Conservation (phyloP, 2,797 vertebrate genomes). For the Nasua narica region DNA sequence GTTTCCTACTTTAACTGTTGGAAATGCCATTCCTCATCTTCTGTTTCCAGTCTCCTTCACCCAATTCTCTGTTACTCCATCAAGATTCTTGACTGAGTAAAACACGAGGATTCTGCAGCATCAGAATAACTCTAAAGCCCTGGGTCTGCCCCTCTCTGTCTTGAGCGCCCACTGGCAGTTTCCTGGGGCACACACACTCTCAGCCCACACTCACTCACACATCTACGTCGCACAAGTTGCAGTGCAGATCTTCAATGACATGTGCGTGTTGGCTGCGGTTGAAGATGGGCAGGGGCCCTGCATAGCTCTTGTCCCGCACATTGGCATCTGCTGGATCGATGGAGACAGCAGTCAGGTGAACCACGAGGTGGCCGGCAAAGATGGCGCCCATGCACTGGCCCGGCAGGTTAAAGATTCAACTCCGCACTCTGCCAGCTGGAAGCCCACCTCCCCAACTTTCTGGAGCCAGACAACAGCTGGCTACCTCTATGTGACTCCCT, state of each 20-base stretch:
- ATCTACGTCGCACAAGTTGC: constrained; percentile 96
- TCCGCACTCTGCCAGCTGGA: background rate
- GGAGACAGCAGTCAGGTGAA: constrained; percentile 93
- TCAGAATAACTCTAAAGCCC: background rate
- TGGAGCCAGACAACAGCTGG: background rate
- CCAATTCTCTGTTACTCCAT: background rate
- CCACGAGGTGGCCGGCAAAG: constrained; percentile 92
- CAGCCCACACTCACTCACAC: constrained; percentile 89
- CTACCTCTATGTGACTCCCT: background rate
- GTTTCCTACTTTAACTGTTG: background rate
- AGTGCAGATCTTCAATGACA: constrained; percentile 98
- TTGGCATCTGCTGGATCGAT: constrained; percentile 94
- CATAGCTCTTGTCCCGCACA: constrained; percentile 89
- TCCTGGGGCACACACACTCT: background rate
- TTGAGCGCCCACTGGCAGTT: background rate
- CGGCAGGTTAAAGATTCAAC: constrained; percentile 80
- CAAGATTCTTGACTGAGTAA: background rate
- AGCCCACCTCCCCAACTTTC: background rate
- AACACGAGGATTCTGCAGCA: background rate
- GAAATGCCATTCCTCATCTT: background rate
- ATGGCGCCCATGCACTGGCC: constrained; percentile 91
- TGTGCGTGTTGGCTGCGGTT: constrained; percentile 92
- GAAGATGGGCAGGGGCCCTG: constrained; percentile 89
- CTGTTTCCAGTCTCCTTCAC: constrained; percentile 16
- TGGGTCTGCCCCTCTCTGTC: background rate